These are phyloP conservation scores for Sprattus sprattus DNA, from an alignment of 2,113 vertebrate genomes.

Conservation along the genomic window DNA sequence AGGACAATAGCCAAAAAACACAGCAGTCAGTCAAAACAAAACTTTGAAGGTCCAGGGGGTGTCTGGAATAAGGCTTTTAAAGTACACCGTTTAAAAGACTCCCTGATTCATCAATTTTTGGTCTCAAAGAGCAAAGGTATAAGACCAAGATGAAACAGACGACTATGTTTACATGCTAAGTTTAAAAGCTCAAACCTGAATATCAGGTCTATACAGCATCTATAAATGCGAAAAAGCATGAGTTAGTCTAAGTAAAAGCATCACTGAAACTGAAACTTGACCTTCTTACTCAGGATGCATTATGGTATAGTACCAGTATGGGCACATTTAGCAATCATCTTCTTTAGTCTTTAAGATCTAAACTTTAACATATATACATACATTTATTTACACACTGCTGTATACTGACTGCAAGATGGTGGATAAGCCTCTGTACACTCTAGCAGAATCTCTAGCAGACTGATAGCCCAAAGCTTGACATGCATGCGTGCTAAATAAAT, in stretches of 20 bases:
- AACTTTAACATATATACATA: not conserved
- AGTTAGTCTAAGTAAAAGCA: not conserved
- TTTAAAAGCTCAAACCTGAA: not conserved
- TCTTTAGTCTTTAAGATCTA: not conserved
- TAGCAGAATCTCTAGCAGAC: conserved; percentile 96
- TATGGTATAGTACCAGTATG: not conserved
- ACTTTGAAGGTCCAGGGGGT: not conserved
- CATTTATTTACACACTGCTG: not conserved
- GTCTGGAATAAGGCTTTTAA: not conserved
- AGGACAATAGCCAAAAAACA: not conserved
- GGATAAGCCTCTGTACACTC: conserved; percentile 60
- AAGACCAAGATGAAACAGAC: not conserved
- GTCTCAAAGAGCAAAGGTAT: no score
- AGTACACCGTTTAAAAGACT: not conserved
- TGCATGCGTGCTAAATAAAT: conserved; percentile 81
- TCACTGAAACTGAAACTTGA: not conserved
- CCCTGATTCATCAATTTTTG: no score
- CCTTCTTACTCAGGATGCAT: not conserved
- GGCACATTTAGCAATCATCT: not conserved
- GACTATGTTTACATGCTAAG: not conserved
- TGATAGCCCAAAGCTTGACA: conserved; percentile 91
- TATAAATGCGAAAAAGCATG: not conserved
- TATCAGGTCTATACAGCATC: not conserved
- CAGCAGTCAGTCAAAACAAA: not conserved
- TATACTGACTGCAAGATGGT: not conserved